Evolutionary conservation across 1,140 invertebrate genomes (phyloP).

Genomic region (Cotesia typhae): DNA sequence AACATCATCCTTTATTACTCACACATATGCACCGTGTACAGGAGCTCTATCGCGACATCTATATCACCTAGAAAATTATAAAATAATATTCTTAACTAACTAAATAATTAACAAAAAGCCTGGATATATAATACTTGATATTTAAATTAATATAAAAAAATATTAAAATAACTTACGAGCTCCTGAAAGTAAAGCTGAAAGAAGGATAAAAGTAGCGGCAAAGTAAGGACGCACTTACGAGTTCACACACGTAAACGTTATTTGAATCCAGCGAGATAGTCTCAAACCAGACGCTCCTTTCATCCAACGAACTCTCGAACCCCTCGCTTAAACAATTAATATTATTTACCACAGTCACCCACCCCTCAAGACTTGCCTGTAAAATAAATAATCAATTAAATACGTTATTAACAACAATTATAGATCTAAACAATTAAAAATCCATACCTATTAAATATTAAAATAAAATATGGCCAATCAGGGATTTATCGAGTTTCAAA

Average conservation of each 20-base stretch:
- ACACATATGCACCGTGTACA: background rate
- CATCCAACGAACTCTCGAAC: constrained; percentile 67
- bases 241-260: constrained; percentile 37
- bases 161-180: too few species aligned
- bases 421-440: constrained; percentile 37
- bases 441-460: background rate
- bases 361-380: constrained; percentile 23
- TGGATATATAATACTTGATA: background rate
- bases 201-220: background rate
- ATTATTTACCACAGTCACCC: constrained; percentile 49
- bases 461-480: constrained; percentile 65
- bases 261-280: constrained; percentile 56
- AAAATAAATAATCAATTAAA: constrained; percentile 32
- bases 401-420: constrained; percentile 6
- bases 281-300: constrained; percentile 58
- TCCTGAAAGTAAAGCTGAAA: background rate
- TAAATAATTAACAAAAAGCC: background rate
- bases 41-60: constrained; percentile 27
- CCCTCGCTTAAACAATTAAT: constrained; percentile 61
- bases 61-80: constrained; percentile 13
- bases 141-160: too few species aligned
- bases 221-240: constrained; percentile 19
- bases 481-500: constrained; percentile 70
- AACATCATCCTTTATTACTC: constrained; percentile 19
- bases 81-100: background rate